phyloP scores from a whole-genome alignment of 1,140 invertebrate species.

The Drosophila azteca region DNA sequence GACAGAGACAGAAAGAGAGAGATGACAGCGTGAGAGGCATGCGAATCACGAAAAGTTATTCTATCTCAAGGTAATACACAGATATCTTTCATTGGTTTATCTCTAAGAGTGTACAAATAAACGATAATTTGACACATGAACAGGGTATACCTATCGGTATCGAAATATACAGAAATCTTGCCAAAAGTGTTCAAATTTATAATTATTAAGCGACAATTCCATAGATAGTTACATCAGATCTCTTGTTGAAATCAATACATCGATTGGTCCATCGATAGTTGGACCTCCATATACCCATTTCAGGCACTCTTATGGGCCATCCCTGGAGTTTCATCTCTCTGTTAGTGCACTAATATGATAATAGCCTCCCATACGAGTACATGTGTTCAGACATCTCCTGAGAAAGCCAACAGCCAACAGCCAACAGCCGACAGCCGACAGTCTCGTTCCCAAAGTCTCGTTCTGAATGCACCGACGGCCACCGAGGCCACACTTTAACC shows the following conservation, averaged over 20 bases:
- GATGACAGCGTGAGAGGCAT: conserved; percentile 37
- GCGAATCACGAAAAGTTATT: neutral
- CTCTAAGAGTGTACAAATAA: too few species aligned
- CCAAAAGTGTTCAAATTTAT: too few species aligned
- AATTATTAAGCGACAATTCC: too few species aligned
- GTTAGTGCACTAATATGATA: conserved; percentile 36
- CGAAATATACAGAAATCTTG: too few species aligned
- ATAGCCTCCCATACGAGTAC: conserved; percentile 26
- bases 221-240: too few species aligned
- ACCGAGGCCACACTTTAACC: conserved; percentile 19
- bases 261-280: neutral
- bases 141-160: too few species aligned
- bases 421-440: neutral
- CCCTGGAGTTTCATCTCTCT: conserved; percentile 6
- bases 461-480: conserved; percentile 49
- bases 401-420: conserved; percentile 16
- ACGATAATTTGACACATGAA: neutral
- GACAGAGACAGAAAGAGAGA: conserved; percentile 9
- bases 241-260: too few species aligned
- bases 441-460: conserved; percentile 30
- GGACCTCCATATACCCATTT: neutral
- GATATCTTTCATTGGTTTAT: too few species aligned
- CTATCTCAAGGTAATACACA: too few species aligned
- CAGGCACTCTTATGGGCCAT: conserved; percentile 5
- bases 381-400: conserved; percentile 33